Base-by-base conservation (phyloP, 2,888 invertebrate genomes). In the Nemapogon koenigi region DNA sequence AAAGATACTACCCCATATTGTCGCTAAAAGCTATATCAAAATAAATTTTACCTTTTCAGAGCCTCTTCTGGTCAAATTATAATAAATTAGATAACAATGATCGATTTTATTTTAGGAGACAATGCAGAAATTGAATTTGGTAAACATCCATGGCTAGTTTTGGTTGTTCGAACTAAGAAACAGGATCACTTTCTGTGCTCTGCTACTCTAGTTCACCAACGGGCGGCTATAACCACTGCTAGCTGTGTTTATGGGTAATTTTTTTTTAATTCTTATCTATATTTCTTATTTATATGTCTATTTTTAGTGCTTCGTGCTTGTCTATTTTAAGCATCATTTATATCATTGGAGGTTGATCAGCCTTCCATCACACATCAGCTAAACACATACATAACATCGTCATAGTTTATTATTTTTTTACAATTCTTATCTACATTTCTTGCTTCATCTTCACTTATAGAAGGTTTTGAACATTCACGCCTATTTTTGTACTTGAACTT, bases 201-300 rank as follows among this genome's bases (percentile, higher is more conserved):
- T 40, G 70, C 66, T 1, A 68, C 76, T 0, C 52, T 78, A 2
- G 50, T 78, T 2, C 73, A 76, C 43, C 63, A 71, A 0, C 58
- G 62, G 16, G 72, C 66, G 2, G 73, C 72, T 1, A 43, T 75
- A 4, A 70, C 70, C 2, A 54, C 67, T 7, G 76, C 65, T 1
- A 67, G 65, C 35, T 76, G 76, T 45, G 64, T 72, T 28, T 46
- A 62, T 39, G 66, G 66, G 76, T 73, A 37, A 15, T n/a, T n/a
- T n/a, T n/a, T n/a, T n/a, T n/a, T 13, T 19, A 22, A 22, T 7
- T 7, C 6, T 22, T n/a, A n/a, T n/a, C n/a, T n/a, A n/a, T n/a
- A n/a, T n/a, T n/a, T n/a, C n/a, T n/a, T n/a, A n/a, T n/a, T n/a
- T n/a, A n/a, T n/a, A n/a, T n/a, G n/a, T n/a, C n/a, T n/a, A n/a